Evolutionary conservation across 2,888 invertebrate genomes (phyloP), one percentile per base, ranked within the genome.

Genomic region (Leptinotarsa juncta): DNA sequence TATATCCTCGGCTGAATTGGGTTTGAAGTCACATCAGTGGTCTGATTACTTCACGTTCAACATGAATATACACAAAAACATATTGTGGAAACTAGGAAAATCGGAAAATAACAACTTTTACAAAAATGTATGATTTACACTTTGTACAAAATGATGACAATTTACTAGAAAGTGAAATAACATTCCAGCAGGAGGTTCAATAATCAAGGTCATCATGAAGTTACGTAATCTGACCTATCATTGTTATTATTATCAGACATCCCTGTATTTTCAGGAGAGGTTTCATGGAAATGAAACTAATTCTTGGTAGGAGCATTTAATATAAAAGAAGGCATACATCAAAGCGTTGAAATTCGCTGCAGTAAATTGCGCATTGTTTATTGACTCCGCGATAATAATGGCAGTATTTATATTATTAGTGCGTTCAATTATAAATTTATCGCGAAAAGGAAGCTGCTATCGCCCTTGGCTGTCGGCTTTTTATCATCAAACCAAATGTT

Each of bases 381-480:
- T 62, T 16, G 5, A 42, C 62, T 32, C 16, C 26, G 32, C 16
- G 32, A 62, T 32, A 32, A 62, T 14, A 62, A n/a, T 32, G 16
- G 62, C 62, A 62, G 32, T 42, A 32, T 62, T 62, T 62, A 62
- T 62, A 42, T n/a, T 62, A 62, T 7, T 62, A 62, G 16, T 62
- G 16, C 26, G 62, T 62, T 26, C 32, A 32, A 26, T 62, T 62
- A n/a, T 62, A n/a, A n/a, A 62, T 15, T 62, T 69, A 69, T 69
- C 69, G 69, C 69, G 48, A 57, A 69, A 53, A 69, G 69, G 57
- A 69, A 48, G 57, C 23, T 20, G 26, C 57, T 57, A 68, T 68
- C 68, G 55, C 32, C 55, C 53, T 55, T 55, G 32, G 42, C 53
- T 16, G 53, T 55, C 62, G 62, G 62, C 42, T 62, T 32, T 15